A percentile compares a stretch with the other conserved stretches of the same genome.
phyloP scores from a whole-genome alignment of 2,113 vertebrate genomes.

The Peromyscus leucopus region DNA sequence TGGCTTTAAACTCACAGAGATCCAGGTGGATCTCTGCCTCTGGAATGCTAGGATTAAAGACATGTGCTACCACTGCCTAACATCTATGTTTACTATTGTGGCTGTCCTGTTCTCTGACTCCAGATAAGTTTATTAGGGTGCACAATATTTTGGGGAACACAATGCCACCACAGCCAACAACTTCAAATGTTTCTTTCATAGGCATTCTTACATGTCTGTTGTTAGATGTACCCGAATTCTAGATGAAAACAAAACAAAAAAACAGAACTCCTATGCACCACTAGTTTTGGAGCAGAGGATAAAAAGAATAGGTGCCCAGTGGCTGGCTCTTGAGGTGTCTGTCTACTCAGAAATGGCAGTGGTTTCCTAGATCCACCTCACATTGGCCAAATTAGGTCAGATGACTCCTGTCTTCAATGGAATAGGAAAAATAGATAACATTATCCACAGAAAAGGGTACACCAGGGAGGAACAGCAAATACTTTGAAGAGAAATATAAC shows the following conservation, averaged over 20 bases:
- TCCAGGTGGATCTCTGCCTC: too few relatives aligned
- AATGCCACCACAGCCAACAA: background rate
- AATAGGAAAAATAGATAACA: background rate
- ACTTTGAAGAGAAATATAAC: constrained; percentile 60
- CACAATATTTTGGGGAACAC: too few relatives aligned
- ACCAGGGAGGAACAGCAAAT: background rate
- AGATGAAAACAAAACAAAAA: background rate
- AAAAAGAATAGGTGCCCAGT: background rate
- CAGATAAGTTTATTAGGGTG: too few relatives aligned
- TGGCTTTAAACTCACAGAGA: too few relatives aligned
- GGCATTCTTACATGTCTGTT: background rate
- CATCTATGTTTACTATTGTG: too few relatives aligned
- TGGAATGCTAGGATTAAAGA: too few relatives aligned
- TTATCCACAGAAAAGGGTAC: background rate
- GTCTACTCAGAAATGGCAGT: background rate
- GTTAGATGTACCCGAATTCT: background rate
- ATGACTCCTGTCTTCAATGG: background rate
- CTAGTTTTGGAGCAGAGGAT: background rate
- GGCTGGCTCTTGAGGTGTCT: background rate
- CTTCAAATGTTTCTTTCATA: background rate
- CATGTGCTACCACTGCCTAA: too few relatives aligned
- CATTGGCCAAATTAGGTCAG: background rate
- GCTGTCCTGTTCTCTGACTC: too few relatives aligned
- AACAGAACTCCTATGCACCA: background rate
- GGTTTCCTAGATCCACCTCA: background rate